Evolutionary conservation across 2,797 vertebrate genomes (phyloP).

Genomic region (Babyrousa celebensis): DNA sequence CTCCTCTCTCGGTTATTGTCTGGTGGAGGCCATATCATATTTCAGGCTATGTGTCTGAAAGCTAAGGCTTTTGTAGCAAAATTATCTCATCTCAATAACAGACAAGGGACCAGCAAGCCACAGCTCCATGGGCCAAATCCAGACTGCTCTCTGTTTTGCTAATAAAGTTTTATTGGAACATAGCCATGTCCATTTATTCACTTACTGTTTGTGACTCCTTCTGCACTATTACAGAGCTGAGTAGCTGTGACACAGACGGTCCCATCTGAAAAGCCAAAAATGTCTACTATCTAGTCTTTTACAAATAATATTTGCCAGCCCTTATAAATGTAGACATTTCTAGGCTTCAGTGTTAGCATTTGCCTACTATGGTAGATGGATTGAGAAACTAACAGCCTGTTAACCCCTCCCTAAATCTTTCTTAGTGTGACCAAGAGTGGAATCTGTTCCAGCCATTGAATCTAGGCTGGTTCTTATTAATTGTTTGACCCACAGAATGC

Average conservation of each 20-base stretch:
- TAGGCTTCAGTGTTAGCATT: background rate
- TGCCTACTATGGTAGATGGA: background rate
- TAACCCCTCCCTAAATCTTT: background rate
- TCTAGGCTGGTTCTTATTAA: background rate
- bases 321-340: background rate
- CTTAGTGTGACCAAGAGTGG: background rate
- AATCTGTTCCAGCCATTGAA: background rate
- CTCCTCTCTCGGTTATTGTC: background rate
- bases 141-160: background rate
- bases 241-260: background rate
- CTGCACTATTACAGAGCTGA: background rate
- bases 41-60: background rate
- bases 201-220: background rate
- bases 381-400: background rate
- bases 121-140: background rate
- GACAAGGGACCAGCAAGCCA: constrained; percentile 7
- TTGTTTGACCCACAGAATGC: background rate
- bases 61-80: background rate
- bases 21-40: background rate
- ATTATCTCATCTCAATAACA: background rate
- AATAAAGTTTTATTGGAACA: constrained; percentile 42
- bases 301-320: background rate
- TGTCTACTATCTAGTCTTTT: background rate
- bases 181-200: background rate
- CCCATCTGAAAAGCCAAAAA: background rate